phyloP scores from a whole-genome alignment of 2,888 invertebrate species.

The Pantelozetes paolii region DNA sequence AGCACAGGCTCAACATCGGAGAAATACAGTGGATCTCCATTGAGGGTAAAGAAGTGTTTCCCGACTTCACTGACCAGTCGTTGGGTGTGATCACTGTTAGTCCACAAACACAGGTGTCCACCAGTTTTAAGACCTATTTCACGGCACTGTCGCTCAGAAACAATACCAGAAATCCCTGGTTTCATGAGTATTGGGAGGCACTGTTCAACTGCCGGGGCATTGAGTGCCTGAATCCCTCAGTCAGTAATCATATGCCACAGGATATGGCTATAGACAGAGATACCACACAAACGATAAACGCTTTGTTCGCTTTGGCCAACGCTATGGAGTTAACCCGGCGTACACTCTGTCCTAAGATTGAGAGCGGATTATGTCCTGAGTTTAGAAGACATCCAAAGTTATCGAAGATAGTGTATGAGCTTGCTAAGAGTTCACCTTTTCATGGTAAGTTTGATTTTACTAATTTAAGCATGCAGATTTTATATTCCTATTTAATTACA shows the following conservation, averaged over 20 bases:
- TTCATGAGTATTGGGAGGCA: slow-evolving; percentile 54
- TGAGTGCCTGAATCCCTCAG: slow-evolving; percentile 44
- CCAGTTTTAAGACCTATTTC: slow-evolving; percentile 49
- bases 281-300: slow-evolving; percentile 53
- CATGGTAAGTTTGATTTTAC: slow-evolving; percentile 1
- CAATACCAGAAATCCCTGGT: slow-evolving; percentile 54
- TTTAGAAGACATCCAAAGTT: slow-evolving; percentile 37
- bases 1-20: slow-evolving; percentile 38
- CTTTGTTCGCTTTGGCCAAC: slow-evolving; percentile 53
- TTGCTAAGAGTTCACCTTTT: slow-evolving; percentile 14
- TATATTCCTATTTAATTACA: neutral
- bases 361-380: slow-evolving; percentile 44
- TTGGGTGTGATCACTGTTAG: slow-evolving; percentile 42
- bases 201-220: slow-evolving; percentile 52
- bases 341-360: slow-evolving; percentile 49
- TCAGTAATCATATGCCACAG: slow-evolving; percentile 34
- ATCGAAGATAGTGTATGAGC: slow-evolving; percentile 25
- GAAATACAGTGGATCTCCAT: slow-evolving; percentile 44
- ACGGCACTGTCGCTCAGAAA: slow-evolving; percentile 47
- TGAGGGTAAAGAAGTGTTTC: slow-evolving; percentile 44
- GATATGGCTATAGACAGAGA: slow-evolving; percentile 48
- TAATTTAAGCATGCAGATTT: neutral
- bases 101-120: slow-evolving; percentile 45
- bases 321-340: slow-evolving; percentile 51
- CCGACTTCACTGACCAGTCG: slow-evolving; percentile 42